Percentiles rank a stretch among this genome's conserved stretches.
Evolutionary conservation across 1,140 invertebrate genomes (phyloP).

Genomic region (Aphelinus certus): DNA sequence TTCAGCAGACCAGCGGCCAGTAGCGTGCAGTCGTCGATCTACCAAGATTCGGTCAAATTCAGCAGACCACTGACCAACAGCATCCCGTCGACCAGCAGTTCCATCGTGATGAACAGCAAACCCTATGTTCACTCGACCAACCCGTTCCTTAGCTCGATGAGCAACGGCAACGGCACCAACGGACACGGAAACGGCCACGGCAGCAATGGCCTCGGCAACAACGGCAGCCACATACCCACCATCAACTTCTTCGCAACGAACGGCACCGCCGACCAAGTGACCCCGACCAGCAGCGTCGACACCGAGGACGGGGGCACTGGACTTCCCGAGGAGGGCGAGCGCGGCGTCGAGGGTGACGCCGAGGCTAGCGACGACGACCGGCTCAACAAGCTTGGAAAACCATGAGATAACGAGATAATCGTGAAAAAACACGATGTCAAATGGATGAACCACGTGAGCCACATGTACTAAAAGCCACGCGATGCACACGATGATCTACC

Average conservation of each 20-base stretch:
- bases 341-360: conserved; percentile 69
- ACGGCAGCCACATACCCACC: conserved; percentile 47
- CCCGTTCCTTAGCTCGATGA: conserved; percentile 56
- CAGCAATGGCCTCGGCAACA: conserved; percentile 47
- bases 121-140: conserved; percentile 45
- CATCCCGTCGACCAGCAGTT: not conserved
- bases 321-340: conserved; percentile 64
- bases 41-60: conserved; percentile 74
- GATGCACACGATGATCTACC: conserved; percentile 12
- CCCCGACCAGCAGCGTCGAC: conserved; percentile 71
- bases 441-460: too few relatives aligned
- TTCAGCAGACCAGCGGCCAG: conserved; percentile 56
- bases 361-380: conserved; percentile 69
- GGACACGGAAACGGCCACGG: conserved; percentile 44
- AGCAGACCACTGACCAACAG: conserved; percentile 4
- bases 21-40: conserved; percentile 71
- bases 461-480: not conserved
- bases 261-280: conserved; percentile 65
- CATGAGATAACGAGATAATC: conserved; percentile 30
- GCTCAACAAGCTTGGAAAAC: conserved; percentile 45
- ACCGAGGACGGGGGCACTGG: conserved; percentile 69
- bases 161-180: conserved; percentile 51
- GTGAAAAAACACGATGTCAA: too few relatives aligned
- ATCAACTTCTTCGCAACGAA: conserved; percentile 43
- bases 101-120: conserved; percentile 17